Evolutionary conservation across 2,888 invertebrate genomes (phyloP), one percentile per base, ranked within the genome.

Genomic region (Pilophorus perplexus): DNA sequence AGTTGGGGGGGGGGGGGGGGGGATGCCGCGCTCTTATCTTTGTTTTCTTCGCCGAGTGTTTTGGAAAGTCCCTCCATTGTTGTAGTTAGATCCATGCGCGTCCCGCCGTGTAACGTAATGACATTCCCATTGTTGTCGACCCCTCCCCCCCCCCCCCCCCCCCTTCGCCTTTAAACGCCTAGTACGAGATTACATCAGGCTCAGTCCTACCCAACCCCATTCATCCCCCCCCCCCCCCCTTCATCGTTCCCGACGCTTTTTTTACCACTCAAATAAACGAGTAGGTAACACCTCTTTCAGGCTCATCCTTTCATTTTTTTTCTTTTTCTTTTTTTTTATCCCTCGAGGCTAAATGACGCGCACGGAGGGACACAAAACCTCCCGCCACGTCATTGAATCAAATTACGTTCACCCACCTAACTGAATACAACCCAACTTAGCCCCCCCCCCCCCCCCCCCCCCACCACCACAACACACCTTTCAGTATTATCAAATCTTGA

Each of bases 161-260:
- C n/a, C n/a, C n/a, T n/a, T n/a, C n/a, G n/a, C n/a, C n/a, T n/a
- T n/a, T 46, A 25, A 46, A 46, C 46, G 46, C 46, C 46, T 46
- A 25, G 46, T 46, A 46, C 46, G 25, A 46, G 46, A 46, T 46
- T 46, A 46, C 46, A 46, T 46, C 46, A 46, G 46, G 46, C 46
- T 46, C 46, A 8, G 23, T 22, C 23, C 12, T 4, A 12, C 46
- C 23, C 23, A 22, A 12, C 23, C 23, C 23, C 22, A 10, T 10
- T 8, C 42, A 2, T 6, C 20, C 46, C 46, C 22, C 25, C 22
- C 44, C 18, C 22, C 18, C 16, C 14, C 12, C 12, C 3, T 10
- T 44, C 22, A 40, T 12, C 40, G 3, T 20, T n/a, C 5, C 46
- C 23, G 23, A 23, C 46, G 20, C 2, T 4, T 14, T 22, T 23